A percentile compares a stretch with the other conserved stretches of the same genome.
Evolutionary conservation across 2,797 vertebrate species (phyloP).

Genomic region (Erethizon dorsatum): DNA sequence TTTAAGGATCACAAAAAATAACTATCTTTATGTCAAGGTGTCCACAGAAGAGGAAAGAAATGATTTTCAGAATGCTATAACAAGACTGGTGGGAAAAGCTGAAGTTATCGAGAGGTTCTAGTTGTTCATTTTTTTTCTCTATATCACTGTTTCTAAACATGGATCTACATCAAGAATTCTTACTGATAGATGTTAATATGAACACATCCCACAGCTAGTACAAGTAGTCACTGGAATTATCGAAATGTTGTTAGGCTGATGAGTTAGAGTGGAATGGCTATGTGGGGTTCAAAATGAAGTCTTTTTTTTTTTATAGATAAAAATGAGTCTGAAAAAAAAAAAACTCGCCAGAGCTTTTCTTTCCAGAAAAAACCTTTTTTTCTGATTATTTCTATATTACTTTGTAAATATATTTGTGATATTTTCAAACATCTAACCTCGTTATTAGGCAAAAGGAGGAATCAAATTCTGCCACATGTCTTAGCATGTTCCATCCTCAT

Average conservation of each 20-base stretch:
- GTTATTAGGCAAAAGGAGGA: neutral
- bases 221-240: neutral
- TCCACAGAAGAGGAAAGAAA: neutral
- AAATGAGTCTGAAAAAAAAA: neutral
- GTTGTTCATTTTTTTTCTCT: neutral
- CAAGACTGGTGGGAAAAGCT: neutral
- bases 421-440: constrained; percentile 38
- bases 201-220: neutral
- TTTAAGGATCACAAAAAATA: neutral
- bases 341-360: neutral
- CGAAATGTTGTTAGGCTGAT: neutral
- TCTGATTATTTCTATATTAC: neutral
- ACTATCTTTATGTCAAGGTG: neutral
- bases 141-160: neutral
- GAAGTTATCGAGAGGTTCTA: neutral
- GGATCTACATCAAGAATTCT: neutral
- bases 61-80: neutral
- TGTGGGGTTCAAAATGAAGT: neutral
- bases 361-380: neutral
- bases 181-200: neutral
- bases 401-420: neutral
- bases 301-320: neutral
- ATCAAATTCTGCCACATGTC: neutral
- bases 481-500: neutral
- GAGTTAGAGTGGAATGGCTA: neutral